Percentiles rank a stretch among this genome's conserved stretches.
Evolutionary conservation across 2,797 vertebrate genomes (phyloP).

Genomic region (Micromesistius poutassou): DNA sequence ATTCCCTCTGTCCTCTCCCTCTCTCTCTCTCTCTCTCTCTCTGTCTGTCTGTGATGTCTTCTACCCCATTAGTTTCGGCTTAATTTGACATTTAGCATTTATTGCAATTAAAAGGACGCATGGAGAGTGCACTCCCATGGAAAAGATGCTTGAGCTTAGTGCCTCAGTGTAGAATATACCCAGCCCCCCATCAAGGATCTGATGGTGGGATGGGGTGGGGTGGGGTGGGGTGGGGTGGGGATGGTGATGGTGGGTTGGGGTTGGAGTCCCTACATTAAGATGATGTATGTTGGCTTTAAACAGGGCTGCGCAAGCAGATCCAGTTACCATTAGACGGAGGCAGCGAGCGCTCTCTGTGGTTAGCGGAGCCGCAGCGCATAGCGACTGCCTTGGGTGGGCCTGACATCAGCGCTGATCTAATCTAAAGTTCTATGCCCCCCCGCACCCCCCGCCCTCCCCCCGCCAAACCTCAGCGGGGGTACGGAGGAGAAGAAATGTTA

Average conservation of each 20-base stretch:
- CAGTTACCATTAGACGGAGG: conserved; percentile 68
- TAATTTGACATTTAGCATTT: conserved; percentile 82
- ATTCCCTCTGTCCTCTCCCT: neutral
- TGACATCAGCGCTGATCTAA: conserved; percentile 65
- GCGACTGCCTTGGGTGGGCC: conserved; percentile 67
- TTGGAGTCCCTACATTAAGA: conserved; percentile 65
- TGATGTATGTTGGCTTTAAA: conserved; percentile 69
- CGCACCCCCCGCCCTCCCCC: conserved; percentile 50
- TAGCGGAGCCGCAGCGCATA: conserved; percentile 53
- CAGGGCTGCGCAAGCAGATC: conserved; percentile 61
- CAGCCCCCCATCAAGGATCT: conserved; percentile 44
- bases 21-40: neutral
- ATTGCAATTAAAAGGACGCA: conserved; percentile 75
- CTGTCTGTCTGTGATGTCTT: conserved; percentile 35
- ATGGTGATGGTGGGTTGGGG: conserved; percentile 28
- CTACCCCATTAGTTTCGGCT: conserved; percentile 77
- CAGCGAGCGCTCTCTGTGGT: conserved; percentile 60
- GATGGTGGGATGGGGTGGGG: neutral
- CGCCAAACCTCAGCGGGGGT: conserved; percentile 55
- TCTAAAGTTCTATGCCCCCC: conserved; percentile 67
- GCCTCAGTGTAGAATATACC: conserved; percentile 25
- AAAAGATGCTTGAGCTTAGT: conserved; percentile 48
- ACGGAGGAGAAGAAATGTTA: conserved; percentile 57
- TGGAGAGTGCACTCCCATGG: conserved; percentile 55
- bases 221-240: too few species aligned